Evolutionary conservation across 2,113 vertebrate species (phyloP).

Genomic region (Ploceus nigricollis): DNA sequence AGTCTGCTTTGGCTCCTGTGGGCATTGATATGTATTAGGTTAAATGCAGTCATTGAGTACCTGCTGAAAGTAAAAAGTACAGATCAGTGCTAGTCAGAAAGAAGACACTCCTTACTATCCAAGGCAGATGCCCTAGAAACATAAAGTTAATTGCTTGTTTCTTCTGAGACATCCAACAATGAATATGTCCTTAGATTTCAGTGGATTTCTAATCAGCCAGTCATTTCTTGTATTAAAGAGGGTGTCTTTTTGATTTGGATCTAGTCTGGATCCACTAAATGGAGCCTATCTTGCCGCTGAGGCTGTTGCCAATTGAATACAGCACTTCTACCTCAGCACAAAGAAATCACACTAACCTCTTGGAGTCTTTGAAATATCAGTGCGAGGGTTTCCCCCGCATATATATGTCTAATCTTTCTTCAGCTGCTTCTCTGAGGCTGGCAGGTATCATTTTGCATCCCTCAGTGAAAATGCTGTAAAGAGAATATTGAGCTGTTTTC

Average conservation of each 20-base stretch:
- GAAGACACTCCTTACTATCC: not conserved
- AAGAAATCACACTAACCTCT: not conserved
- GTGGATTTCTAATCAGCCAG: not conserved
- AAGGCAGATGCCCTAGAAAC: not conserved
- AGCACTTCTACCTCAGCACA: not conserved
- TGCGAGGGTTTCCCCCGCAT: not conserved
- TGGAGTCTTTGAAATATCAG: not conserved
- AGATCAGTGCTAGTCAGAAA: not conserved
- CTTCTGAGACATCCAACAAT: not conserved
- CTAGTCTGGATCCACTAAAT: not conserved
- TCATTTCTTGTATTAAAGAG: not conserved
- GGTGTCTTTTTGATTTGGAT: not conserved
- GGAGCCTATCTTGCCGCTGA: not conserved
- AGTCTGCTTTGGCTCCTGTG: not conserved
- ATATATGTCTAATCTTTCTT: not conserved
- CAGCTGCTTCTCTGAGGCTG: not conserved
- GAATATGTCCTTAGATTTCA: not conserved
- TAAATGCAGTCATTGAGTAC: not conserved
- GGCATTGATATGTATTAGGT: not conserved
- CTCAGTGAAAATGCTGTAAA: not conserved
- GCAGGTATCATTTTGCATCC: conserved; percentile 21
- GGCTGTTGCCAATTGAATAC: not conserved
- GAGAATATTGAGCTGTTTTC: not conserved
- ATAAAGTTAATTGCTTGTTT: not conserved
- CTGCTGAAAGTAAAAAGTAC: not conserved